Evolutionary conservation across 2,797 vertebrate genomes (phyloP).

Genomic region (Myripristis jacobus): DNA sequence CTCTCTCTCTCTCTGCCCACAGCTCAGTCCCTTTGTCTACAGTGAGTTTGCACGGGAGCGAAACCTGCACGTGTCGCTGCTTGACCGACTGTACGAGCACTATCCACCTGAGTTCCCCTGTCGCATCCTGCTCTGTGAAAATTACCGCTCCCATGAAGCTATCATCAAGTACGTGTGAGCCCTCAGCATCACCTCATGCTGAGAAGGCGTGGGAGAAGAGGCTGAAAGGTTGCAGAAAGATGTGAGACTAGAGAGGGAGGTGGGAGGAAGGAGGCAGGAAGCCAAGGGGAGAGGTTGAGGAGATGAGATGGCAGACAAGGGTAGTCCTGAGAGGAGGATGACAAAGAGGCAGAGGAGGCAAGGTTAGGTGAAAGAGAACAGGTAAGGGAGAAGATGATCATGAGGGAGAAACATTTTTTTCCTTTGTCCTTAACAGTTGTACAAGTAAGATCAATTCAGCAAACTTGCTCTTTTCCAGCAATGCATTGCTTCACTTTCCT

Average conservation of each 20-base stretch:
- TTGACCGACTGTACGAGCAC: constrained; percentile 98
- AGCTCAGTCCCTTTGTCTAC: constrained; percentile 99
- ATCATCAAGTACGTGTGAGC: constrained; percentile 99
- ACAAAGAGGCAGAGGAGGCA: not conserved
- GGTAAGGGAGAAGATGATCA: no score
- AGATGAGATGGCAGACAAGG: not conserved
- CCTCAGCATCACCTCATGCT: constrained; percentile 49
- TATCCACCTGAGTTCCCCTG: constrained; percentile 97
- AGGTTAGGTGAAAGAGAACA: not conserved
- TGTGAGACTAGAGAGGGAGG: not conserved
- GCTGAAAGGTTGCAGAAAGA: not conserved
- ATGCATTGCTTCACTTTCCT: no score
- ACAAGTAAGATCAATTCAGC: no score
- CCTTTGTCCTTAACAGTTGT: no score
- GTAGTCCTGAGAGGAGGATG: not conserved
- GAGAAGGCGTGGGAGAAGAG: constrained; percentile 25
- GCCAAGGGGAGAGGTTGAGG: not conserved
- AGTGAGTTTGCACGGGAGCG: constrained; percentile 98
- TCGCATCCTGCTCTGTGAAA: constrained; percentile 98
- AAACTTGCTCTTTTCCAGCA: no score
- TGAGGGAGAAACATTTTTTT: no score
- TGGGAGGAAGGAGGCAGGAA: not conserved
- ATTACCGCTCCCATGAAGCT: constrained; percentile 99
- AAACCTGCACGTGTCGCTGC: constrained; percentile 95
- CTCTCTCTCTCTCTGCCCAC: constrained; percentile 47